These are phyloP conservation scores for Gephyroberyx darwinii DNA, from an alignment of 2,797 vertebrate species.

Conservation along the genomic window DNA sequence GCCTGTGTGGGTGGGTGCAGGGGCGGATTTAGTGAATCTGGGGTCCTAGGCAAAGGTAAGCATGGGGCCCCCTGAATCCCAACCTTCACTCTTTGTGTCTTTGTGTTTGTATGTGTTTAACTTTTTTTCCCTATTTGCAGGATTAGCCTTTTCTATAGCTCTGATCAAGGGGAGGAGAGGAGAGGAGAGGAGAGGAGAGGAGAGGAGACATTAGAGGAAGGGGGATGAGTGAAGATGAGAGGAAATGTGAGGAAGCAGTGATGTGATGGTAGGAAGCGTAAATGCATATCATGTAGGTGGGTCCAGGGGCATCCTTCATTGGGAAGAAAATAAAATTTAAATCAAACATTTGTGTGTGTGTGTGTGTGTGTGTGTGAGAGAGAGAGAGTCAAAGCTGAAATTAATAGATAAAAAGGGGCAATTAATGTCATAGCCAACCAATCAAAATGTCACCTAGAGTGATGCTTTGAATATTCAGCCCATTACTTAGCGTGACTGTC, in stretches of 20 bases:
- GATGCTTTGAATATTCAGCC: conserved; percentile 4
- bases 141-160: not conserved
- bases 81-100: not conserved
- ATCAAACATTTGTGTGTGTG: too few relatives aligned
- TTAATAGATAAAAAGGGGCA: not conserved
- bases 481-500: not conserved
- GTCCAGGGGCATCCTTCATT: too few relatives aligned
- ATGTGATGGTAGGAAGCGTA: too few relatives aligned
- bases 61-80: too few relatives aligned
- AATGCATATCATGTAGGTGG: too few relatives aligned
- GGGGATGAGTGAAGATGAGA: not conserved
- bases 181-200: not conserved
- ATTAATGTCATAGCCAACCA: not conserved
- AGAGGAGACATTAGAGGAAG: not conserved
- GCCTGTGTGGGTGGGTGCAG: conserved; percentile 5
- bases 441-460: not conserved
- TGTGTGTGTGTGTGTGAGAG: not conserved
- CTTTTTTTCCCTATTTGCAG: conserved; percentile 5
- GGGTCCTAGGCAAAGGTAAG: too few relatives aligned
- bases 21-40: too few relatives aligned
- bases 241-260: not conserved
- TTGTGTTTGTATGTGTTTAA: not conserved
- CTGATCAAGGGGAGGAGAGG: conserved; percentile 2
- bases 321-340: not conserved
- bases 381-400: not conserved